phyloP scores from a whole-genome alignment of 2,888 invertebrate species.

The Tiliacea citrago region DNA sequence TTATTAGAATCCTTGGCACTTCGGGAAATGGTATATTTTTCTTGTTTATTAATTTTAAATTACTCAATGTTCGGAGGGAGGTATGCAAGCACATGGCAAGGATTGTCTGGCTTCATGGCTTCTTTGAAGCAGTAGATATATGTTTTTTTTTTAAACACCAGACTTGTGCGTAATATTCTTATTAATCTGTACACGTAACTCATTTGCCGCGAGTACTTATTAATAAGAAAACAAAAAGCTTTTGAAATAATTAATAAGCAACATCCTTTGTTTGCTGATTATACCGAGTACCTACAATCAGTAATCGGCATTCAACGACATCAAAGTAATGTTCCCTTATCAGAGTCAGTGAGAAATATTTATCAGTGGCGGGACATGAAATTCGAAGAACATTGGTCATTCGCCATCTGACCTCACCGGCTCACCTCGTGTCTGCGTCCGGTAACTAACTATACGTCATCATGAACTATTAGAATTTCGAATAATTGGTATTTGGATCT shows the following conservation, averaged over 20 bases:
- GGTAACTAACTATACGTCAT: constrained; percentile 43
- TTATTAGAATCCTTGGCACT: constrained; percentile 1
- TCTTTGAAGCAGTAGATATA: background rate
- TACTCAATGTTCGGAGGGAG: background rate
- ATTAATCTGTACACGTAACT: background rate
- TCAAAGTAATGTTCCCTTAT: constrained; percentile 63
- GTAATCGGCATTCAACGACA: constrained; percentile 58
- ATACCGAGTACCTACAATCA: constrained; percentile 55
- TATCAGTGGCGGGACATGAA: constrained; percentile 60
- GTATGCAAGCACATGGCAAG: background rate
- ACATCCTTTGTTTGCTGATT: constrained; percentile 56
- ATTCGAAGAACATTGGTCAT: constrained; percentile 58
- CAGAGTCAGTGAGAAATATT: constrained; percentile 54
- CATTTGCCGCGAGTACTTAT: background rate
- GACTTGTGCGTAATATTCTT: constrained; percentile 11
- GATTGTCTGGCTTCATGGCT: too few species aligned
- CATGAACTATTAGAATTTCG: constrained; percentile 15
- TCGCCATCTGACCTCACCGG: constrained; percentile 55
- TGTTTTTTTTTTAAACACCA: too few species aligned
- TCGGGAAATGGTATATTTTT: too few species aligned
- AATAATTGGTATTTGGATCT: constrained; percentile 13
- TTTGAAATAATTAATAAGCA: constrained; percentile 43
- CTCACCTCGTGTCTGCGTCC: constrained; percentile 53
- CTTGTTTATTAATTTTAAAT: background rate
- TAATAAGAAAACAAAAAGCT: constrained; percentile 32